Base-by-base conservation (phyloP, 2,797 vertebrate species). In the Enteromius fasciolatus region DNA sequence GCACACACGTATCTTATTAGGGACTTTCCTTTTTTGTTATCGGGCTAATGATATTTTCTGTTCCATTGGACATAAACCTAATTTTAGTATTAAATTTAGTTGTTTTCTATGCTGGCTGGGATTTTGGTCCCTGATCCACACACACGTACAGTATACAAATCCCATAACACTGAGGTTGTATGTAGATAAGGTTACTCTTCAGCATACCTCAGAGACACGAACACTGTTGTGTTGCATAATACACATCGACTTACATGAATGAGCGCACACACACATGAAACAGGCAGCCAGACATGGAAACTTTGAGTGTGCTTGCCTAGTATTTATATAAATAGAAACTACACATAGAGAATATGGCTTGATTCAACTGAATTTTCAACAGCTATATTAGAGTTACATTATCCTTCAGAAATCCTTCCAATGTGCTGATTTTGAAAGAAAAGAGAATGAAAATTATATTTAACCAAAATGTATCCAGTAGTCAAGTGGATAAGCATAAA, bases 261-360 rank as follows among this genome's bases (percentile, higher is more conserved):
- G 36, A 15, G 61, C 67, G 48, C 67, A 63, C 59, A 44, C 57
- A 76, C 81, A 70, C 44, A 80, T 6, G 64, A 76, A 69, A 61
- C 66, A 73, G 72, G 57, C 86, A 79, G 73, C 83, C 84, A 87
- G 82, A 84, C 84, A 85, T 85, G 86, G 86, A 87, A 87, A 87
- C 67, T 86, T 87, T 87, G 80, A 87, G 85, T 78, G 66, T 66
- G 82, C 81, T 85, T 81, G 80, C 83, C 86, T 87, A 84, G 66
- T 86, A 76, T 74, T 81, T 78, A 74, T 87, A 87, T 86, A 82
- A 86, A 86, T 89, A 85, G 83, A 85, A 82, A 63, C 66, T 59
- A 57, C 76, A 77, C 57, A 72, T 69, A 70, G 39, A 46, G 59
- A 86, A 81, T 82, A 73, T 72, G 87, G 78, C 78, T 85, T 69